Percentiles rank a stretch among this genome's conserved stretches.
Evolutionary conservation across 2,113 vertebrate species (phyloP).

Genomic region (Phalacrocorax pelagicus): DNA sequence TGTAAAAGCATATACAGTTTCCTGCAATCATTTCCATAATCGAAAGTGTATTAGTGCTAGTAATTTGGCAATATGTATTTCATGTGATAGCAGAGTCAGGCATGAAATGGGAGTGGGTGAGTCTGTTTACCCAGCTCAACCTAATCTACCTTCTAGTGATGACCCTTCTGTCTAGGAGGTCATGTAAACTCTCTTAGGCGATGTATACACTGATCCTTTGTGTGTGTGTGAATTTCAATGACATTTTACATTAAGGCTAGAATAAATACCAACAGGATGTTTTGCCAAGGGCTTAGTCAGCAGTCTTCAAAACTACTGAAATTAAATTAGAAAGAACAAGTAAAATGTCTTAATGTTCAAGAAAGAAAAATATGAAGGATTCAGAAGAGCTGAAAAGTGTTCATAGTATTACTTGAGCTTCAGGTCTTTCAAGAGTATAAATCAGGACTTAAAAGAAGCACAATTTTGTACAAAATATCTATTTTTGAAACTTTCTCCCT

Average conservation of each 20-base stretch:
- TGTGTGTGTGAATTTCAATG: slow-evolving; percentile 17
- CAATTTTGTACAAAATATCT: not conserved
- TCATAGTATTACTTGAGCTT: not conserved
- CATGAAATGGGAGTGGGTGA: not conserved
- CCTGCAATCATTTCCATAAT: not conserved
- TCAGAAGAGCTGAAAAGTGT: not conserved
- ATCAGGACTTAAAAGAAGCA: not conserved
- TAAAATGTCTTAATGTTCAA: not conserved
- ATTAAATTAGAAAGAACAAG: not conserved
- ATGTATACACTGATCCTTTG: not conserved
- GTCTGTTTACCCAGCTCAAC: slow-evolving; percentile 2
- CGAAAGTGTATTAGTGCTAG: not conserved
- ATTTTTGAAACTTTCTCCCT: not conserved
- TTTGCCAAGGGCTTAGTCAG: slow-evolving; percentile 17
- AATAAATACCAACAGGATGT: slow-evolving; percentile 30
- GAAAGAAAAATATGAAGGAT: not conserved
- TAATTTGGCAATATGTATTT: not conserved
- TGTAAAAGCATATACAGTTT: not conserved
- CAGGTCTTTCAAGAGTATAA: not conserved
- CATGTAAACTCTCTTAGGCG: slow-evolving; percentile 7
- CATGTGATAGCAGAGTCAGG: not conserved
- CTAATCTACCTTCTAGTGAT: not conserved
- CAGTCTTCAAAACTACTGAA: not conserved
- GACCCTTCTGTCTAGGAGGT: slow-evolving; percentile 9
- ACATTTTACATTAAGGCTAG: slow-evolving; percentile 3